Percentiles rank a stretch among this genome's conserved stretches.
These are phyloP conservation scores for Scaptomyza graminum DNA, from an alignment of 1,140 invertebrate species.

Conservation along the genomic window DNA sequence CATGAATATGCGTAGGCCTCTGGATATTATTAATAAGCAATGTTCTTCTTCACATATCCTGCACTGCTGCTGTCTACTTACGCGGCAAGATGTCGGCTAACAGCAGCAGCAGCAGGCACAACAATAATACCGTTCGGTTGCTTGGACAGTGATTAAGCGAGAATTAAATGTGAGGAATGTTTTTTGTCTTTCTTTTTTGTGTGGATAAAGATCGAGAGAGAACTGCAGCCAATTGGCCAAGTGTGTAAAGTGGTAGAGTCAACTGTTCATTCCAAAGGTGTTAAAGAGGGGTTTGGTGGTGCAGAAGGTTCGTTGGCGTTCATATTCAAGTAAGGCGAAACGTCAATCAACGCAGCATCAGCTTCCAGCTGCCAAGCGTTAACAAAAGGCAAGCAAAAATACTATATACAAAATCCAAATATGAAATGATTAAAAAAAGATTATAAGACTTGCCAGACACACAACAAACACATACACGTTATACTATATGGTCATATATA, in stretches of 20 bases:
- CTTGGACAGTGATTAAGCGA: constrained; percentile 81
- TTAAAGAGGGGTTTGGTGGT: background rate
- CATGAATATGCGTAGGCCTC: constrained; percentile 39
- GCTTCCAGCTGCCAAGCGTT: constrained; percentile 72
- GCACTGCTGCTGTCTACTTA: constrained; percentile 71
- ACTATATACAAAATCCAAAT: constrained; percentile 28
- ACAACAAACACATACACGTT: constrained; percentile 21
- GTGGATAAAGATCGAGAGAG: background rate
- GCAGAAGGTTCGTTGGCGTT: constrained; percentile 19
- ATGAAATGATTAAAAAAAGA: constrained; percentile 78
- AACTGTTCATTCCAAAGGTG: background rate
- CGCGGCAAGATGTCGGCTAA: constrained; percentile 42
- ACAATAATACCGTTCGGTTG: constrained; percentile 49
- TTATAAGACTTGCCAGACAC: constrained; percentile 57
- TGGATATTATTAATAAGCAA: constrained; percentile 75
- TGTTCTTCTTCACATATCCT: constrained; percentile 31
- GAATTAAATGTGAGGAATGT: constrained; percentile 77
- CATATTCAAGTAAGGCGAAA: constrained; percentile 53
- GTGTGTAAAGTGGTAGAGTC: constrained; percentile 68
- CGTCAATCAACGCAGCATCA: constrained; percentile 77
- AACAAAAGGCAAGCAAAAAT: constrained; percentile 52
- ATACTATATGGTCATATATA: background rate
- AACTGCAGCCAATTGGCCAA: constrained; percentile 30
- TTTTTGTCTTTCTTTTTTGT: background rate
- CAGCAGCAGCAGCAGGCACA: constrained; percentile 31